phyloP scores from a whole-genome alignment of 2,888 invertebrate genomes.

The Heliothis peltigera region DNA sequence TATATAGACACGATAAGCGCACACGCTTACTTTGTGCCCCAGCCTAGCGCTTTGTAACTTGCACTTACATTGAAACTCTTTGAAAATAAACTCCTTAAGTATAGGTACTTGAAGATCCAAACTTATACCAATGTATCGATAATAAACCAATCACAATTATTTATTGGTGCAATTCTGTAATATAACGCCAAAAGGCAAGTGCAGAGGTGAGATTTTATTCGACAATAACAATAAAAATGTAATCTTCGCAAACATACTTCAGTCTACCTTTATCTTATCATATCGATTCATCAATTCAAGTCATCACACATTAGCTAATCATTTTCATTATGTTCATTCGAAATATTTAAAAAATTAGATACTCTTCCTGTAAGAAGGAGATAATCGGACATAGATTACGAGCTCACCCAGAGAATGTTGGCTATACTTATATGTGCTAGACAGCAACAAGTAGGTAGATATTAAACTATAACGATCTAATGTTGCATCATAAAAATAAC shows the following conservation, averaged over 20 bases:
- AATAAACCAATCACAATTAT: constrained; percentile 16
- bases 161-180: constrained; percentile 15
- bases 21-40: constrained; percentile 67
- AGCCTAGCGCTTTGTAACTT: constrained; percentile 45
- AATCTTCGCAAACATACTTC: neutral
- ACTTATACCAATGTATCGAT: too few species aligned
- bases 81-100: constrained; percentile 35
- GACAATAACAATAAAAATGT: neutral
- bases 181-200: constrained; percentile 2
- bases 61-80: constrained; percentile 35
- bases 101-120: too few species aligned
- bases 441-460: constrained; percentile 6
- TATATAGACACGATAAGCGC: constrained; percentile 85
- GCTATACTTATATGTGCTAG: too few species aligned
- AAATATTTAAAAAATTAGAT: neutral
- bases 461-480: constrained; percentile 1
- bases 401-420: constrained; percentile 2
- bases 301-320: neutral
- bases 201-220: neutral
- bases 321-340: neutral
- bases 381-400: neutral
- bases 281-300: neutral
- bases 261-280: neutral
- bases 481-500: constrained; percentile 3
- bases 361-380: neutral